A percentile compares a stretch with the other conserved stretches of the same genome.
phyloP scores from a whole-genome alignment of 1,140 invertebrate genomes.

The Drosophila pruinosa region DNA sequence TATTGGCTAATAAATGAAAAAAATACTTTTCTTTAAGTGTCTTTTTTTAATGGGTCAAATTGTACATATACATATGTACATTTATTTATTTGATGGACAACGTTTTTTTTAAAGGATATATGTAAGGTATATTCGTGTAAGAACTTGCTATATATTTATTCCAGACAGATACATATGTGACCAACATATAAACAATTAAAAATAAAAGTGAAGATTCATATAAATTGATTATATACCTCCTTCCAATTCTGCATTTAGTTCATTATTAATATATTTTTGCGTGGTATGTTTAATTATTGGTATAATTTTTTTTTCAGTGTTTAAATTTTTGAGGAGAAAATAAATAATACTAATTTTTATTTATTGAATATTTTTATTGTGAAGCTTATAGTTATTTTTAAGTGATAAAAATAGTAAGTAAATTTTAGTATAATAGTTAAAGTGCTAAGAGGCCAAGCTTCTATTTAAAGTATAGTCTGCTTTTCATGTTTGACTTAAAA shows the following conservation, averaged over 20 bases:
- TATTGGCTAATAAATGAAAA: no score
- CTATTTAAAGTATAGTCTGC: no score
- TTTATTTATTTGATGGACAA: conserved; percentile 26
- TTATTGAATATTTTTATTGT: no score
- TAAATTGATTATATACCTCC: conserved; percentile 82
- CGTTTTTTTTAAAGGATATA: conserved; percentile 21
- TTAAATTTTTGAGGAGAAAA: conserved; percentile 75
- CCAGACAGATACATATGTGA: conserved; percentile 32
- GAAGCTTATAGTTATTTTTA: no score
- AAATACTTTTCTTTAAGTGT: no score
- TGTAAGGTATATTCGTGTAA: conserved; percentile 19
- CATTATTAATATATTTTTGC: conserved; percentile 30
- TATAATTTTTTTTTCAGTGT: conserved; percentile 44
- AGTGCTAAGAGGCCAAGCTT: no score
- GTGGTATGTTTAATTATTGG: conserved; percentile 42
- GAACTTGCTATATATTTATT: conserved; percentile 33
- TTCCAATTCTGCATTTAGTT: conserved; percentile 80
- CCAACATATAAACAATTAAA: conserved; percentile 58
- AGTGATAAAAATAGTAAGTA: no score
- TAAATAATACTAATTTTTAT: conserved; percentile 69
- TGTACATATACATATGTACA: not conserved
- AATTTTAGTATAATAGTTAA: no score
- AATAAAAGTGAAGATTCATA: conserved; percentile 70
- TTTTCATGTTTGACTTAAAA: no score
- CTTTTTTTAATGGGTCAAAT: no score